phyloP scores from a whole-genome alignment of 2,797 vertebrate genomes.

The Graptemys geographica region DNA sequence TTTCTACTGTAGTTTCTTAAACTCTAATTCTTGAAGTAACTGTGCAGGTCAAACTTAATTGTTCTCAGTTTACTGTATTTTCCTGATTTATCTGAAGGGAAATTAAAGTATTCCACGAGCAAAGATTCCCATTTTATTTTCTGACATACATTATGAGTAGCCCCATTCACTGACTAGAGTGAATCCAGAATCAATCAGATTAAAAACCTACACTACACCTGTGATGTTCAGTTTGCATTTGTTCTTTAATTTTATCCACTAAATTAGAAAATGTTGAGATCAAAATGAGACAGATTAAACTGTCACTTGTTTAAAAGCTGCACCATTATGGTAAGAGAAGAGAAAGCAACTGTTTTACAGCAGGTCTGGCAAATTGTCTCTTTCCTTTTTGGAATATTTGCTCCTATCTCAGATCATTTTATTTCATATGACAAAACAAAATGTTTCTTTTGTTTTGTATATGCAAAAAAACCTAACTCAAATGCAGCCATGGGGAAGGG shows the following conservation, averaged over 20 bases:
- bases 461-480: fast-evolving
- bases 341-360: not conserved
- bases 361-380: constrained; percentile 15
- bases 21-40: constrained; percentile 45
- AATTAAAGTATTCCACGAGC: constrained; percentile 46
- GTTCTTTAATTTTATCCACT: constrained; percentile 60
- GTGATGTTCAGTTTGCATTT: constrained; percentile 50
- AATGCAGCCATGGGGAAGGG: not conserved
- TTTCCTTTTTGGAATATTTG: constrained; percentile 15
- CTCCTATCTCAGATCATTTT: not conserved
- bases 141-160: constrained; percentile 30
- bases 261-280: constrained; percentile 62
- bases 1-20: constrained; percentile 24
- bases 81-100: constrained; percentile 38
- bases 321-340: constrained; percentile 19
- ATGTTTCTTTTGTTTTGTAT: not conserved
- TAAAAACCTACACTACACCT: constrained; percentile 50
- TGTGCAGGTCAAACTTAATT: constrained; percentile 54
- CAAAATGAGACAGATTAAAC: constrained; percentile 58
- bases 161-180: constrained; percentile 48
- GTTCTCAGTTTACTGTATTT: constrained; percentile 59
- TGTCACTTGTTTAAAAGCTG: constrained; percentile 41
- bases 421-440: not conserved
- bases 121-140: constrained; percentile 15
- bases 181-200: constrained; percentile 55